Evolutionary conservation across 2,113 vertebrate genomes (phyloP).

Genomic region (Xenopus laevis): DNA sequence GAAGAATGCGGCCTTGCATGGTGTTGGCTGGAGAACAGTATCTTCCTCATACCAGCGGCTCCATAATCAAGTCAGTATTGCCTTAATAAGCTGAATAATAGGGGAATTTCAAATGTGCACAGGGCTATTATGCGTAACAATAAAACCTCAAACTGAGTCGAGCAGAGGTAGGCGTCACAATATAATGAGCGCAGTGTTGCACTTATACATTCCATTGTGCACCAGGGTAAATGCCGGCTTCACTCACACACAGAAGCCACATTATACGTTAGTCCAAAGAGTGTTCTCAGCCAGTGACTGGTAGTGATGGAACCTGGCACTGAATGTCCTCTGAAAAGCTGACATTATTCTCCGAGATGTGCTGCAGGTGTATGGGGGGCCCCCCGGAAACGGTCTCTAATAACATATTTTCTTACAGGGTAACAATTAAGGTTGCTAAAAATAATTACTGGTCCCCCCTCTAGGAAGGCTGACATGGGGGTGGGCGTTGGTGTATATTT

Average conservation of each 20-base stretch:
- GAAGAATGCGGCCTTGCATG: slow-evolving; percentile 77
- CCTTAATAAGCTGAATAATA: slow-evolving; percentile 99
- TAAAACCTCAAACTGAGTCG: slow-evolving; percentile 92
- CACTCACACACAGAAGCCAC: slow-evolving; percentile 90
- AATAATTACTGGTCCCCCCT: slow-evolving; percentile 88
- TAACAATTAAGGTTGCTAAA: slow-evolving; percentile 97
- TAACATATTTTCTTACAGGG: slow-evolving; percentile 92
- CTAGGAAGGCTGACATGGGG: slow-evolving; percentile 78
- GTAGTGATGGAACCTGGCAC: slow-evolving; percentile 90
- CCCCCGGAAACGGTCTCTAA: slow-evolving; percentile 82
- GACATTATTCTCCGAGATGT: slow-evolving; percentile 90
- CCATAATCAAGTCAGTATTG: slow-evolving; percentile 90
- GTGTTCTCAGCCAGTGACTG: slow-evolving; percentile 94
- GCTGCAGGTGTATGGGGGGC: slow-evolving; percentile 96
- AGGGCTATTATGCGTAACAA: slow-evolving; percentile 96
- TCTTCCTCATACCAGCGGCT: slow-evolving; percentile 76
- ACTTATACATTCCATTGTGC: slow-evolving; percentile 96
- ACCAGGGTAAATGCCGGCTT: slow-evolving; percentile 92
- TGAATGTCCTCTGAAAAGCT: slow-evolving; percentile 84
- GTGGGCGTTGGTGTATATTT: no score
- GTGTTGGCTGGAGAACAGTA: slow-evolving; percentile 73
- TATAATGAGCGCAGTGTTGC: slow-evolving; percentile 96
- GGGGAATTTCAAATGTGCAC: slow-evolving; percentile 98
- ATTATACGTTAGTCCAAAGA: slow-evolving; percentile 87
- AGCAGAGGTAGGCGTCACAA: slow-evolving; percentile 87